phyloP scores from a whole-genome alignment of 2,888 invertebrate species.

The Orchestes rusci region DNA sequence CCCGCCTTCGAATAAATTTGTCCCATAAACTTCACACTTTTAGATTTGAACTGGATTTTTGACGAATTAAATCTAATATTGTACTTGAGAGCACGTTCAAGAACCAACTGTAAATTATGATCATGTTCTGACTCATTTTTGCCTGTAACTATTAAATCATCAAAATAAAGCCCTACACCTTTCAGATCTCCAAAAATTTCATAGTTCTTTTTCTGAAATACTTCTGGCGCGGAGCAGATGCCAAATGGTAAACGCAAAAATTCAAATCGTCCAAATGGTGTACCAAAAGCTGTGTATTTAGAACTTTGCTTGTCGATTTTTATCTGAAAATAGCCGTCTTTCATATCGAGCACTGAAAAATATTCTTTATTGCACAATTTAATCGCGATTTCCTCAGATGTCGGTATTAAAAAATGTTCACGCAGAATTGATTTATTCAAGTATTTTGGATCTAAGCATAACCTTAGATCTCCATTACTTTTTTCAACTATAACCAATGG shows the following conservation, averaged over 20 bases:
- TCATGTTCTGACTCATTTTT: slow-evolving; percentile 23
- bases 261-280: slow-evolving; percentile 11
- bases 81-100: slow-evolving; percentile 21
- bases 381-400: slow-evolving; percentile 18
- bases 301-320: background rate
- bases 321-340: slow-evolving; percentile 1
- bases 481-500: slow-evolving; percentile 24
- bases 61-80: slow-evolving; percentile 24
- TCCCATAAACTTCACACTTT: slow-evolving; percentile 15
- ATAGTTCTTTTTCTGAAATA: slow-evolving; percentile 2
- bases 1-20: slow-evolving; percentile 21
- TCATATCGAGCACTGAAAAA: slow-evolving; percentile 24
- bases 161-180: slow-evolving; percentile 25
- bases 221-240: background rate
- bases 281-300: background rate
- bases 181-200: slow-evolving; percentile 26
- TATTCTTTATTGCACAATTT: slow-evolving; percentile 20
- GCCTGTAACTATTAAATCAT: slow-evolving; percentile 20
- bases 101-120: slow-evolving; percentile 17
- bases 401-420: slow-evolving; percentile 22
- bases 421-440: slow-evolving; percentile 5
- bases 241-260: background rate
- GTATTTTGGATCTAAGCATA: slow-evolving; percentile 16
- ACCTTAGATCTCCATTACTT: slow-evolving; percentile 17
- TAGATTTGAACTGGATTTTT: slow-evolving; percentile 19